These are phyloP conservation scores for Aphaenogaster floridana DNA, from an alignment of 1,140 invertebrate species.

Conservation along the genomic window DNA sequence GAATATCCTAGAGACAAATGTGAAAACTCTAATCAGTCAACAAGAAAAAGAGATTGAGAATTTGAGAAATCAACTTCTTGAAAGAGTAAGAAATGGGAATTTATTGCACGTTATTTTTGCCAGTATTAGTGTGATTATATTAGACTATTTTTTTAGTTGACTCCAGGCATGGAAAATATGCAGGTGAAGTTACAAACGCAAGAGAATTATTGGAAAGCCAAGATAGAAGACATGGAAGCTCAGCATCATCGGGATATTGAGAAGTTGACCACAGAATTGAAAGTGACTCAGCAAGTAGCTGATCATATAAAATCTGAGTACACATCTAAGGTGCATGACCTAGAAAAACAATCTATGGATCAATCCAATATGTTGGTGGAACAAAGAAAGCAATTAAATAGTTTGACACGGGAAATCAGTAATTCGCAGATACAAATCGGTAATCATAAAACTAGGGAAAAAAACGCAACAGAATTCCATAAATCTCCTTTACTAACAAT, in stretches of 20 bases:
- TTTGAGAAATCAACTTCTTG: slow-evolving; percentile 79
- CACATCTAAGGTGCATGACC: slow-evolving; percentile 80
- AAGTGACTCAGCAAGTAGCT: slow-evolving; percentile 81
- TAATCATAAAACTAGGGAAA: slow-evolving; percentile 29
- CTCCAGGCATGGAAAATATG: slow-evolving; percentile 82
- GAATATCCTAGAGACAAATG: slow-evolving; percentile 69
- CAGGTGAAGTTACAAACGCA: slow-evolving; percentile 82
- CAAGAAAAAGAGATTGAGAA: slow-evolving; percentile 83
- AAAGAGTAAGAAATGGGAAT: slow-evolving; percentile 70
- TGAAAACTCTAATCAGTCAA: slow-evolving; percentile 78
- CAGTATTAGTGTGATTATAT: neutral
- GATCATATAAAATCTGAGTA: slow-evolving; percentile 81
- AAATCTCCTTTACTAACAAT: slow-evolving; percentile 22
- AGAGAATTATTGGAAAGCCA: slow-evolving; percentile 84
- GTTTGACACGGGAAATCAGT: slow-evolving; percentile 74
- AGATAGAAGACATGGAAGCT: slow-evolving; percentile 83
- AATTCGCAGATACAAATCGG: slow-evolving; percentile 67
- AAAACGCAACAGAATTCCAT: neutral
- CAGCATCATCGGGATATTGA: slow-evolving; percentile 84
- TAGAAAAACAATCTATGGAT: slow-evolving; percentile 81
- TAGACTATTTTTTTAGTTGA: slow-evolving; percentile 72
- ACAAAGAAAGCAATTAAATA: slow-evolving; percentile 83
- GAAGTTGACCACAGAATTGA: slow-evolving; percentile 81
- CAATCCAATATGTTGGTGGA: slow-evolving; percentile 80
- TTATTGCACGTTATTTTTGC: neutral